Conservation (phyloP, 2,797 vertebrate species). For the Acrossocheilus wenchowensis region DNA sequence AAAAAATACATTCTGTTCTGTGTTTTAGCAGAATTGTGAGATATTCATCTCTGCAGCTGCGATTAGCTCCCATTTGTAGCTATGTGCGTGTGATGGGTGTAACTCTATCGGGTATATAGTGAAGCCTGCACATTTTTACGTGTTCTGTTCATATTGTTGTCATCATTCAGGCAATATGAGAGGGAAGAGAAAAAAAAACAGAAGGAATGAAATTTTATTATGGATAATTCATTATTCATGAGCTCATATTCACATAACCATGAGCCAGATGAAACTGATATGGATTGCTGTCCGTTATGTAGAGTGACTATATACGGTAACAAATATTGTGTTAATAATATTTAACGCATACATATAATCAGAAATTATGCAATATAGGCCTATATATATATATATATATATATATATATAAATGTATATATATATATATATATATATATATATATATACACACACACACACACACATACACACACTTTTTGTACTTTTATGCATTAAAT, state of each 20-base stretch:
- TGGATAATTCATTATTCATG: neutral
- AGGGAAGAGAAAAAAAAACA: neutral
- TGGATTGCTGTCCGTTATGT: neutral
- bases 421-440: too few relatives aligned
- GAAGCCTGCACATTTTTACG: neutral
- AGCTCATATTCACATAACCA: neutral
- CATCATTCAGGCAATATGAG: neutral
- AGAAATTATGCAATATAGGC: too few relatives aligned
- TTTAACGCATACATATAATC: too few relatives aligned
- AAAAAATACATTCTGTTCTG: slow-evolving; percentile 18
- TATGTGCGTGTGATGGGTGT: slow-evolving; percentile 7
- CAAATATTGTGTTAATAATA: too few relatives aligned
- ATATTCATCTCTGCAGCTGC: slow-evolving; percentile 63
- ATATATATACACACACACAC: too few relatives aligned
- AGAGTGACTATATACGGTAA: neutral
- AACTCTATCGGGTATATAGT: slow-evolving; percentile 16
- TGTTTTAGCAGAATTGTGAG: slow-evolving; percentile 55
- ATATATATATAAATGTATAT: too few relatives aligned
- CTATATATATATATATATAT: too few relatives aligned
- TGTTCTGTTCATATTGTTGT: neutral
- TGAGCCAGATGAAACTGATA: neutral
- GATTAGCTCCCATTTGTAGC: neutral
- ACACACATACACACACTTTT: too few relatives aligned
- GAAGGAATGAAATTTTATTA: neutral
- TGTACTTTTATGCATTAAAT: too few relatives aligned